phyloP scores from a whole-genome alignment of 2,113 vertebrate genomes.

The Melanotaenia duboulayi region DNA sequence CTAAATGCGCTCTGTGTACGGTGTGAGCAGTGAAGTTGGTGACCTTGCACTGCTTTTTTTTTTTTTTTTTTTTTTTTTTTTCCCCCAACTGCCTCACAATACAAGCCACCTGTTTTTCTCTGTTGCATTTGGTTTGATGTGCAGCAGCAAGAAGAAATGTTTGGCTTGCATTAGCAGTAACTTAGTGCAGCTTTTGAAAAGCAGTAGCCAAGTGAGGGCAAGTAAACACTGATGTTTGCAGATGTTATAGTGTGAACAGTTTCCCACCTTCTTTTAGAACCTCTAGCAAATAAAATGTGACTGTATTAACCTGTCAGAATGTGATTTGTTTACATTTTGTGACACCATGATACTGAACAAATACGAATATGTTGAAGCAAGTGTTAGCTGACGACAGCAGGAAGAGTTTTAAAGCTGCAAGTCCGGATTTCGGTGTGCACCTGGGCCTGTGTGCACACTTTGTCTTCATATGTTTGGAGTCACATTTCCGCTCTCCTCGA shows the following conservation, averaged over 20 bases:
- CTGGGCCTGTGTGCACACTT: conserved; percentile 1
- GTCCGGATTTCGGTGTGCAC: background rate
- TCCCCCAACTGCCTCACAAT: background rate
- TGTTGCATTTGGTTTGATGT: background rate
- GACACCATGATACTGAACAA: background rate
- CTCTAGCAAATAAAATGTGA: background rate
- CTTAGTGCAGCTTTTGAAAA: background rate
- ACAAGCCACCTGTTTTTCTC: background rate
- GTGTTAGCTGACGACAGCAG: too few species aligned
- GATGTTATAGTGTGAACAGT: background rate
- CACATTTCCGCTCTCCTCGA: conserved; percentile 56
- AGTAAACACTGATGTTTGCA: background rate
- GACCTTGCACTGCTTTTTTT: background rate
- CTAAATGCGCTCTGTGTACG: background rate
- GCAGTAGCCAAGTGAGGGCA: background rate
- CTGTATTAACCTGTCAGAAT: background rate
- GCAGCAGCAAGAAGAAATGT: background rate
- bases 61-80: too few species aligned
- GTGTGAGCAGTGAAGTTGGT: background rate
- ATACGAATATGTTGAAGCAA: background rate
- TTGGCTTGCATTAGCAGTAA: background rate
- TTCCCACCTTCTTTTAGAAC: background rate
- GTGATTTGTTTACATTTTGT: background rate
- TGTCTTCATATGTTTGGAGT: conserved; percentile 61
- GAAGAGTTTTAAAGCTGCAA: too few species aligned